Evolutionary conservation across 2,113 vertebrate species (phyloP), one percentile per base, ranked within the genome.

Genomic region (Muntiacus muntjak): DNA sequence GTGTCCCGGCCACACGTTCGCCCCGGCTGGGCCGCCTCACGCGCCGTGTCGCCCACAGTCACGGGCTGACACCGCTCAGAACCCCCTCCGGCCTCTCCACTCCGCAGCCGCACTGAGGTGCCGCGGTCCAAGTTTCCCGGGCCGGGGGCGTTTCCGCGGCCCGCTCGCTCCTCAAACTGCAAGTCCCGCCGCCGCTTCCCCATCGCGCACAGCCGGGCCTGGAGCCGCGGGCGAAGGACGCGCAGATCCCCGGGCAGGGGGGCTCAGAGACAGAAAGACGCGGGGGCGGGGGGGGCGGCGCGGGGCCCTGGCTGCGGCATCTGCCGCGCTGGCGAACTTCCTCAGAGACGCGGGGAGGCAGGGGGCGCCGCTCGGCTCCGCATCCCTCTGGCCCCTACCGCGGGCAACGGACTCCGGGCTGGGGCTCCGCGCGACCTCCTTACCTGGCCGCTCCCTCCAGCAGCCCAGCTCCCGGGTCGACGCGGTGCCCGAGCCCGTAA

Each of bases 41-140:
- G 74, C 89, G 97, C 97, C 95, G 97, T 92, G 97, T 97, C 98
- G 93, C 92, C 79, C 97, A 94, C 97, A 87, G 97, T 96, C 96
- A 96, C 97, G 10, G 97, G 96, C 98, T 96, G 98, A 96, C 96
- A 97, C 97, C 33, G 95, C 58, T 62, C 94, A 60, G 95, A 67
- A 26, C 4, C 25, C 83, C 58, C n/a, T 52, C 52, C 6, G 28
- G 62, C 81, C n/a, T 25, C 81, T 79, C 87, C 62, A 58, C 90
- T 78, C 88, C 54, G 81, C 93, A 83, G 93, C 74, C 88, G 64
- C 93, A 54, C 85, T 25, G 55, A 84, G 82, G 33, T 45, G 64
- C 94, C 36, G 28, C 92, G 30, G 86, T 62, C 95, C 97, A 88
- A 96, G 97, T 96, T 93, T 64, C 58, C 87, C 78, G 26, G 84